Evolutionary conservation across 2,888 invertebrate species (phyloP).

Genomic region (Nebria brevicollis): DNA sequence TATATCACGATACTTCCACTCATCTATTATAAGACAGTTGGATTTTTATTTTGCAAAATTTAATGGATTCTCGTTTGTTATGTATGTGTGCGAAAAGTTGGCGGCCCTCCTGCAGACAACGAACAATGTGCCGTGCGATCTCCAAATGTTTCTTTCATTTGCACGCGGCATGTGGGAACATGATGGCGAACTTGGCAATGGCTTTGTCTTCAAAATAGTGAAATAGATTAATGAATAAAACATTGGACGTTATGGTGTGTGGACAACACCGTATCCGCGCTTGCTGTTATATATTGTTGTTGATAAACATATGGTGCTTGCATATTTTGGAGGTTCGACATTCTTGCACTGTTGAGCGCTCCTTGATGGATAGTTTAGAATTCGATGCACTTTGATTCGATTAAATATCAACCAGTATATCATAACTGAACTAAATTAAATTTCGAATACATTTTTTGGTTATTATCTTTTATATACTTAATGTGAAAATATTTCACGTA

Average conservation of each 20-base stretch:
- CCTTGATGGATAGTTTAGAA: background rate
- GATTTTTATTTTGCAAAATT: conserved; percentile 37
- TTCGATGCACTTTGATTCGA: background rate
- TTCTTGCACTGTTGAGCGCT: background rate
- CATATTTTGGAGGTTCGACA: background rate
- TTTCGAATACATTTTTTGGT: no score
- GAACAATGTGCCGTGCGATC: conserved; percentile 33
- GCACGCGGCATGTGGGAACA: conserved; percentile 39
- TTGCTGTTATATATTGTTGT: background rate
- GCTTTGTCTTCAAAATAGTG: conserved; percentile 28
- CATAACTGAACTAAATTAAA: background rate
- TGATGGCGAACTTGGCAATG: conserved; percentile 4
- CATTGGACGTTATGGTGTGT: conserved; percentile 7
- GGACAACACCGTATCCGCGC: background rate
- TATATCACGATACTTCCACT: background rate
- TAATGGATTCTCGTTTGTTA: conserved; percentile 33
- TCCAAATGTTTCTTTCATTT: conserved; percentile 45
- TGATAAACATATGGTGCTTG: background rate
- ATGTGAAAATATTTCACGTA: background rate
- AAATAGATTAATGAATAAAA: conserved; percentile 37
- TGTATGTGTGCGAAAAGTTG: conserved; percentile 26
- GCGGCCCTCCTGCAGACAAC: conserved; percentile 21
- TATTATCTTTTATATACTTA: background rate
- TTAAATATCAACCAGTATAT: background rate
- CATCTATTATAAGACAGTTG: background rate